These are phyloP conservation scores for Sesia apiformis DNA, from an alignment of 2,888 invertebrate species.

Conservation along the genomic window DNA sequence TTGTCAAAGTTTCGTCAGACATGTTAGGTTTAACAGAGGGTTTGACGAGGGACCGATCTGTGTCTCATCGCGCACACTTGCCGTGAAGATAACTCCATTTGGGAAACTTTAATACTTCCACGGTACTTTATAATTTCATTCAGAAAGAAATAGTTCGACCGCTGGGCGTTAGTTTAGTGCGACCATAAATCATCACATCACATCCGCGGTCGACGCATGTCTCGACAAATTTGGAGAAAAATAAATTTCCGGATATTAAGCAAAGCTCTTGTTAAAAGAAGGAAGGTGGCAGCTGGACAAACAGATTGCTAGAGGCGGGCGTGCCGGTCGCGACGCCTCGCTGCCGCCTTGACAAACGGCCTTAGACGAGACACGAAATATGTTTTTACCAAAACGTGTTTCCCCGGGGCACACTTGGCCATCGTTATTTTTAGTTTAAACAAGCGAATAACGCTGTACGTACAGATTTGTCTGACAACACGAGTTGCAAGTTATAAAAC, in stretches of 20 bases:
- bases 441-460: background rate
- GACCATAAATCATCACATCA: background rate
- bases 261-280: slow-evolving; percentile 63
- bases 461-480: too few species aligned
- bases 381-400: slow-evolving; percentile 30
- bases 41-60: slow-evolving; percentile 31
- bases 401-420: slow-evolving; percentile 15
- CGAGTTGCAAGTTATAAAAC: too few species aligned
- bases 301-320: slow-evolving; percentile 46
- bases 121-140: background rate
- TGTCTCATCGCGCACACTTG: background rate
- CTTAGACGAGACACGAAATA: slow-evolving; percentile 35
- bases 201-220: slow-evolving; percentile 7
- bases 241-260: slow-evolving; percentile 56
- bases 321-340: slow-evolving; percentile 9
- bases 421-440: slow-evolving; percentile 11
- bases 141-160: background rate
- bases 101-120: slow-evolving; percentile 1
- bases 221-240: slow-evolving; percentile 42
- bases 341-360: slow-evolving; percentile 44
- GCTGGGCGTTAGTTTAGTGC: background rate
- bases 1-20: slow-evolving; percentile 42
- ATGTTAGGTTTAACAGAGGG: slow-evolving; percentile 21
- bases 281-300: slow-evolving; percentile 63
- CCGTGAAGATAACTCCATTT: background rate